Evolutionary conservation across 2,797 vertebrate species (phyloP).

Genomic region (Merluccius polli): DNA sequence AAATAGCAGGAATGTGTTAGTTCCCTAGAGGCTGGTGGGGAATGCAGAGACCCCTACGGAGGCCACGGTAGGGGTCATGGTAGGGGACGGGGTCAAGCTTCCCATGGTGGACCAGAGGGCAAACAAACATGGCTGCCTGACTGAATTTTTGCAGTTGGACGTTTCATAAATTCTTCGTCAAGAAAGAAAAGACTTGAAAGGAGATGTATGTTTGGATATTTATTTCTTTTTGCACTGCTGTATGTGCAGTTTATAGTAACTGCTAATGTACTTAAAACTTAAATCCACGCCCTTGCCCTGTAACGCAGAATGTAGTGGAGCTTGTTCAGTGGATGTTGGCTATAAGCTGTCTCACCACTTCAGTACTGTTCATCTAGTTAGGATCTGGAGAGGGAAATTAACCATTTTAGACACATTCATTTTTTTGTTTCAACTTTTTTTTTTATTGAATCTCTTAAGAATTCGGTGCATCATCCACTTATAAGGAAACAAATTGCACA

Average conservation of each 20-base stretch:
- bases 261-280: background rate
- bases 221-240: background rate
- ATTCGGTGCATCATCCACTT: background rate
- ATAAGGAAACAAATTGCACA: background rate
- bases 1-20: background rate
- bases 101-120: background rate
- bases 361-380: background rate
- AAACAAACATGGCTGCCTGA: background rate
- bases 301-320: too few species aligned
- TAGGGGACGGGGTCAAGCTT: background rate
- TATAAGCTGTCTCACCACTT: background rate
- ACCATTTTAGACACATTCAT: background rate
- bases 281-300: background rate
- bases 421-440: background rate
- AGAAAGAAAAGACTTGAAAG: background rate
- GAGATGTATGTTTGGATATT: background rate
- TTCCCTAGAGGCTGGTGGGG: background rate
- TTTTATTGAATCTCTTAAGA: background rate
- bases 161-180: background rate
- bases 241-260: background rate
- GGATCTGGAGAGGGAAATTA: background rate
- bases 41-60: background rate
- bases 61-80: conserved; percentile 18
- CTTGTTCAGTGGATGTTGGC: background rate
- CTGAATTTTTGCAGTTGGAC: background rate